These are phyloP conservation scores for Melanchra persicariae DNA, from an alignment of 2,888 invertebrate genomes.

Conservation along the genomic window DNA sequence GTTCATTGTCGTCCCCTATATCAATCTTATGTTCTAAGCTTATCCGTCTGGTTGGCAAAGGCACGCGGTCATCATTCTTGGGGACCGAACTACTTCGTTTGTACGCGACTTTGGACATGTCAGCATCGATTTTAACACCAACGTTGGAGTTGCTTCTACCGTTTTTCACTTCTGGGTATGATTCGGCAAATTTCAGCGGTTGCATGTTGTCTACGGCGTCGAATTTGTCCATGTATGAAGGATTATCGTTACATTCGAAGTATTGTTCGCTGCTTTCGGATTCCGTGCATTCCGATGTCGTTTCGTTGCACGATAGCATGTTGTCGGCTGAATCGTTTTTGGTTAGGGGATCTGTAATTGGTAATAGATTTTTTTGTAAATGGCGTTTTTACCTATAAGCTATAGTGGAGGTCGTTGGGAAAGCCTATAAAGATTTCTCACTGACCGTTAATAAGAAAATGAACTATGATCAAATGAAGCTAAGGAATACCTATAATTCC, in stretches of 20 bases:
- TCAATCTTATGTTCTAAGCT: slow-evolving; percentile 89
- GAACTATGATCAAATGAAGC: too few relatives aligned
- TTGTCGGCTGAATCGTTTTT: slow-evolving; percentile 89
- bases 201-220: slow-evolving; percentile 80
- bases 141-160: slow-evolving; percentile 73
- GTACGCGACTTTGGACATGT: slow-evolving; percentile 85
- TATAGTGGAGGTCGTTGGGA: not conserved
- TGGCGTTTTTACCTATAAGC: too few relatives aligned
- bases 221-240: slow-evolving; percentile 79
- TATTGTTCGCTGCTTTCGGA: slow-evolving; percentile 89
- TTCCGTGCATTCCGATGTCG: slow-evolving; percentile 89
- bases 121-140: slow-evolving; percentile 80
- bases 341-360: slow-evolving; percentile 82
- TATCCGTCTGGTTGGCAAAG: slow-evolving; percentile 81
- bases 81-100: slow-evolving; percentile 87
- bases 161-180: slow-evolving; percentile 76
- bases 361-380: slow-evolving; percentile 17
- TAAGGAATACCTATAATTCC: too few relatives aligned
- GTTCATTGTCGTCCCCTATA: slow-evolving; percentile 88
- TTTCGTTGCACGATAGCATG: slow-evolving; percentile 88
- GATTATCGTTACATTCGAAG: slow-evolving; percentile 87
- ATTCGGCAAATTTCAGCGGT: slow-evolving; percentile 79
- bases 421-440: not conserved
- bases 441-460: not conserved
- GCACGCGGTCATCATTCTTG: slow-evolving; percentile 82